Evolutionary conservation across 2,797 vertebrate genomes (phyloP), one percentile per base, ranked within the genome.

Genomic region (Bradypus variegatus): DNA sequence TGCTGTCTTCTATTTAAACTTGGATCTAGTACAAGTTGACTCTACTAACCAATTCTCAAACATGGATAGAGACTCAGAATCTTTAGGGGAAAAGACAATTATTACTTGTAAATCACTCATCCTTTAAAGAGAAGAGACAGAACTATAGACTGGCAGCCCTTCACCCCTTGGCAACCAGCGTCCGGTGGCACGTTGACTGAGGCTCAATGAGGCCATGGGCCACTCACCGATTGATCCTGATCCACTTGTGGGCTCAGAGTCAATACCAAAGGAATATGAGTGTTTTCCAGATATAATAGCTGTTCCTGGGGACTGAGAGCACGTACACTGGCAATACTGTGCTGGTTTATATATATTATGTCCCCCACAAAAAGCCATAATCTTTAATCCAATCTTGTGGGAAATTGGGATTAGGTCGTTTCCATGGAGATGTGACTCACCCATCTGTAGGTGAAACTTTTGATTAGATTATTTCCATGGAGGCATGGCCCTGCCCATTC

Each of bases 1-100:
- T 73, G 13, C 11, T 87, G 50, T 93, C 48, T 82, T 93, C 50
- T 82, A 18, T 36, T 88, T 85, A 91, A 79, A 88, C 19, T 60
- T 65, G 33, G 38, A 85, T 38, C 60, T 82, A 5, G 10, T 38
- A 73, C 38, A 88, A 93, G 21, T 53, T 25, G 7, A 90, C 79
- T 91, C 45, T 53, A 25, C 58, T 78, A 73, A 86, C 38, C 70
- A 73, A 41, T 27, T 55, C 23, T 41, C 41, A 88, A 7, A 60
- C 21, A 14, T 13, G 31, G 19, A 85, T 83, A 73, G 12, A 45
- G 81, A 75, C 23, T 75, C 31, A 7, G 45, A 79, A 83, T 62
- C 60, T 83, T 75, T 1, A 12, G 13, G 16, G 29, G 6, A 58
- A 33, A 90, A 15, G 62, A 80, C 29, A 29, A 65, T 48, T n/a